Percentiles rank a stretch among this genome's conserved stretches.
Conservation (phyloP, 2,797 vertebrate species). For the Acanthis flammea region DNA sequence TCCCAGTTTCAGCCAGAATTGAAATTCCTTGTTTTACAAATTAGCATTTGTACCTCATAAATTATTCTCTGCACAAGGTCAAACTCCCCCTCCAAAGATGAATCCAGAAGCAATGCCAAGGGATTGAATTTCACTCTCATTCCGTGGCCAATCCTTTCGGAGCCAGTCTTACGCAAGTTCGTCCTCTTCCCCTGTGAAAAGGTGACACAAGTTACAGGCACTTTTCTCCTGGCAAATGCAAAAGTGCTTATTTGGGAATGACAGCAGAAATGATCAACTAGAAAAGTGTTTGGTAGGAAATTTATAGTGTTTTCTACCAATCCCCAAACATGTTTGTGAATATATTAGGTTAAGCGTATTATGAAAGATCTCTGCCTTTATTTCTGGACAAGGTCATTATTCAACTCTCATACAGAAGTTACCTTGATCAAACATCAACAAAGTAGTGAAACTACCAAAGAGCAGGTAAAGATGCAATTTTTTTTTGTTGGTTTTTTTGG, state of each 20-base stretch:
- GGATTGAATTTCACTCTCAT: slow-evolving; percentile 98
- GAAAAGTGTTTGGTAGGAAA: background rate
- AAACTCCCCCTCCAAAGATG: slow-evolving; percentile 95
- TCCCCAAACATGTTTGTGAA: background rate
- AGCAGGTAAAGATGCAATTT: background rate
- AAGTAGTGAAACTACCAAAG: background rate
- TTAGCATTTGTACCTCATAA: slow-evolving; percentile 84
- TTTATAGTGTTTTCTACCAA: background rate
- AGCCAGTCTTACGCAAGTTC: slow-evolving; percentile 90
- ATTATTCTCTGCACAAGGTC: slow-evolving; percentile 98
- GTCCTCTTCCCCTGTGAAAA: slow-evolving; percentile 89
- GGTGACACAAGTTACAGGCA: background rate
- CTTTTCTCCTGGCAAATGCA: background rate
- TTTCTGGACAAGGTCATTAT: background rate
- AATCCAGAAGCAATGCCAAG: slow-evolving; percentile 92
- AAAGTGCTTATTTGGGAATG: background rate
- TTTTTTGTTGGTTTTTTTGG: background rate
- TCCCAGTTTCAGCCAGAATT: background rate
- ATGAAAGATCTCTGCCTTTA: background rate
- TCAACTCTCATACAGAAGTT: background rate
- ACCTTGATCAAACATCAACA: background rate
- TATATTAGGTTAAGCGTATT: background rate
- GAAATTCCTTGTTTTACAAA: background rate
- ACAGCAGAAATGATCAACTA: background rate
- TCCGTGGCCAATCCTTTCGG: slow-evolving; percentile 88